Conservation (phyloP, 2,113 vertebrate species). For the Nestor notabilis region DNA sequence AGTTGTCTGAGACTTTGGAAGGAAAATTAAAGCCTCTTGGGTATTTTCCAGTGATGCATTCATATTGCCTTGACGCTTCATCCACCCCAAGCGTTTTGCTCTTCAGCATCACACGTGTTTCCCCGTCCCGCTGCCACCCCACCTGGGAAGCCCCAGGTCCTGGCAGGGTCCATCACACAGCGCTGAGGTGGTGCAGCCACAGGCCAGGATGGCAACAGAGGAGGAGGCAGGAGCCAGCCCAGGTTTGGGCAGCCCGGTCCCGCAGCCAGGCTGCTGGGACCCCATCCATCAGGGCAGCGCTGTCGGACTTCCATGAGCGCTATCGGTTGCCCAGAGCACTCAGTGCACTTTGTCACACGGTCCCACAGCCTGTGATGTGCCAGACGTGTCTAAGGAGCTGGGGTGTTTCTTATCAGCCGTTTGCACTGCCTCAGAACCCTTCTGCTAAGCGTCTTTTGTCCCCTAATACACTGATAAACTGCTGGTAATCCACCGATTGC, state of each 20-base stretch:
- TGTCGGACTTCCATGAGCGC: background rate
- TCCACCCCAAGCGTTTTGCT: accelerated
- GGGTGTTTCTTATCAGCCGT: constrained; percentile 38
- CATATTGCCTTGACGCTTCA: background rate
- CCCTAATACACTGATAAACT: constrained; percentile 47
- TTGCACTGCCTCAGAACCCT: constrained; percentile 43
- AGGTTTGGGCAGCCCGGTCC: background rate
- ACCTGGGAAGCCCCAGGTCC: accelerated
- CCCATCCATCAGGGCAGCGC: accelerated
- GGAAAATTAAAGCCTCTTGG: background rate
- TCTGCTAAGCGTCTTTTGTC: constrained; percentile 57
- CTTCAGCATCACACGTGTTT: background rate
- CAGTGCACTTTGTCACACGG: accelerated
- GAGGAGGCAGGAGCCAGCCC: background rate
- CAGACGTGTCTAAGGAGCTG: background rate
- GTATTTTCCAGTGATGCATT: background rate
- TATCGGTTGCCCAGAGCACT: background rate
- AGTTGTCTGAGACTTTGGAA: background rate
- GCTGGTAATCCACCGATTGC: constrained; percentile 19
- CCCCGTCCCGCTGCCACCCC: background rate
- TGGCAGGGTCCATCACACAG: accelerated
- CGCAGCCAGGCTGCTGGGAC: accelerated
- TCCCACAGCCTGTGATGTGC: background rate
- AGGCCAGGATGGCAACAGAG: background rate
- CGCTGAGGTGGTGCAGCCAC: accelerated